Evolutionary conservation across 2,888 invertebrate species (phyloP), one percentile per base, ranked within the genome.

Genomic region (Apoda limacodes): DNA sequence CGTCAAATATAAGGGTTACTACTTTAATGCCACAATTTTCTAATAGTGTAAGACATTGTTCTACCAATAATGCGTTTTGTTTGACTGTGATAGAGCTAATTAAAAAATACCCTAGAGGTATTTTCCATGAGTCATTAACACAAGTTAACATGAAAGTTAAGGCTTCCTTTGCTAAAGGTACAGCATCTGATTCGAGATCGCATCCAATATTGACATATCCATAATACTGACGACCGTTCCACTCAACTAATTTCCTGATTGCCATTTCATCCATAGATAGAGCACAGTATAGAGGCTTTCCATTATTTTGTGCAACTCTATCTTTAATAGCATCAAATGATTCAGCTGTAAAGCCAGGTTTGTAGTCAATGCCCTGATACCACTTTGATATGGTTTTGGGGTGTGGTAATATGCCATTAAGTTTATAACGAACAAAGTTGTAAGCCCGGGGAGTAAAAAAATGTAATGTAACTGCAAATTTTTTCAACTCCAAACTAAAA

Each of bases 181-280:
- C 32, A 19, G 7, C 19, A 23, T 39, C 34, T 6, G 34, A 21
- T 10, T 39, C 31, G 1, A 40, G 6, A 3, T 34, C 32, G 15
- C 35, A 37, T 17, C 54, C 46, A 24, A 47, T 43, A 26, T 55
- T 46, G 9, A 54, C 50, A 25, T 52, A 52, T 2, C 57, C 56
- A 37, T 48, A 37, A 29, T 47, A 45, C 35, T 44, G 40, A 29
- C 45, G 43, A 3, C 53, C 53, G 35, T 55, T 48, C 48, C 46
- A 59, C 35, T 58, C 48, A 11, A 52, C 19, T n/a, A 30, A 22
- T 11, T 31, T 32, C 9, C 36, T 13, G 2, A 48, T 43, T 9
- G 42, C 34, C 46, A 59, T 57, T 42, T 56, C 52, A 37, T 54
- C 54, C 4, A 53, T 27, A 5, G 45, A 32, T 12, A 50, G 28